Conservation (phyloP, 2,113 vertebrate species). For the Neodontobutis hainanensis region DNA sequence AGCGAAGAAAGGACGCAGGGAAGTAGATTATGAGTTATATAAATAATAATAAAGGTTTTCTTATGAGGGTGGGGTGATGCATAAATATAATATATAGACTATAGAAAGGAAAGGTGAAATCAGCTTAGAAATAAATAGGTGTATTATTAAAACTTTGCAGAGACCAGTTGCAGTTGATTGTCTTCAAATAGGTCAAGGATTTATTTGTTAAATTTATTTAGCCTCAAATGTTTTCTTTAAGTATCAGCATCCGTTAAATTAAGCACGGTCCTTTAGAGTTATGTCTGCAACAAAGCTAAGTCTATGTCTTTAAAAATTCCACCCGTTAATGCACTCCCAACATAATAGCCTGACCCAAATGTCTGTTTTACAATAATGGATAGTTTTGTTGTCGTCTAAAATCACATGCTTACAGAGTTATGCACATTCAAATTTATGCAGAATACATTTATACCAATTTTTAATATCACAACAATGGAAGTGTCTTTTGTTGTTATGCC, state of each 20-base stretch:
- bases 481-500: slow-evolving; percentile 16
- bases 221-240: neutral
- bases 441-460: no score
- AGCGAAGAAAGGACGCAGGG: neutral
- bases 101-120: slow-evolving; percentile 1
- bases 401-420: no score
- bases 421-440: no score
- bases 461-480: neutral
- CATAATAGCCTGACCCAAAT: no score
- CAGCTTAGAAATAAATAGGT: slow-evolving; percentile 5
- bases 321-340: no score
- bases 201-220: slow-evolving; percentile 1
- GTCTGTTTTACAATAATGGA: no score
- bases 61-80: slow-evolving; percentile 5
- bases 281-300: no score
- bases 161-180: neutral
- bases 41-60: slow-evolving; percentile 27
- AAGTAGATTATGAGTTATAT: slow-evolving; percentile 33
- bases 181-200: neutral
- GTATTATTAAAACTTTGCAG: neutral
- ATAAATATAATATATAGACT: slow-evolving; percentile 4
- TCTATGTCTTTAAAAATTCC: no score
- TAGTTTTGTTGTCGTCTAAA: no score
- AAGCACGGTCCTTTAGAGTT: no score
- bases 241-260: neutral